These are phyloP conservation scores for Ceyx margarethae DNA, from an alignment of 2,113 vertebrate genomes.

Conservation along the genomic window DNA sequence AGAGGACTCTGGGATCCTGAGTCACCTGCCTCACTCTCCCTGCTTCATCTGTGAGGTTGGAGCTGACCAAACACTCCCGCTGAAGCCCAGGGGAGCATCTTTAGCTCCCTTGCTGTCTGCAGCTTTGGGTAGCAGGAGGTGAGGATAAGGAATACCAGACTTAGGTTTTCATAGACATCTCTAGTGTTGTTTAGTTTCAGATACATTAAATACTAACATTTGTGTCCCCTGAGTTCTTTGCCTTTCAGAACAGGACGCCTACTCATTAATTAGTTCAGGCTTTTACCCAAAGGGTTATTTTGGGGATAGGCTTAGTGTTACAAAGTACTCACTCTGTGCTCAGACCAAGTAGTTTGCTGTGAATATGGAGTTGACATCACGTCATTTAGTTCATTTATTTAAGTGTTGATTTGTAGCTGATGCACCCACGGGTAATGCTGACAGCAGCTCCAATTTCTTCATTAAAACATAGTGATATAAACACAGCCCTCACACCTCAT, in stretches of 20 bases:
- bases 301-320: conserved; percentile 3
- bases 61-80: accelerated
- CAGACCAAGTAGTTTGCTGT: conserved; percentile 35
- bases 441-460: conserved; percentile 60
- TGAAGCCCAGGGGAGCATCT: not conserved
- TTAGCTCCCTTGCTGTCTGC: not conserved
- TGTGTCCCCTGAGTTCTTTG: conserved; percentile 14
- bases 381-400: conserved; percentile 63
- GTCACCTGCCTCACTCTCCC: not conserved
- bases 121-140: not conserved
- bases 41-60: not conserved
- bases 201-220: conserved; percentile 15
- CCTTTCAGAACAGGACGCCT: conserved; percentile 26
- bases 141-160: not conserved
- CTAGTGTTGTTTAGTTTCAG: not conserved
- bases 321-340: conserved; percentile 28
- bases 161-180: not conserved
- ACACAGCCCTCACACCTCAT: conserved; percentile 59
- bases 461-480: conserved; percentile 65
- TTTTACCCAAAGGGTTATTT: conserved; percentile 39
- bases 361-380: conserved; percentile 27
- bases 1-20: not conserved
- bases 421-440: conserved; percentile 57
- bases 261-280: conserved; percentile 32
- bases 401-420: conserved; percentile 61